A percentile compares a stretch with the other conserved stretches of the same genome.
Evolutionary conservation across 2,113 vertebrate species (phyloP).

Genomic region (Onychostoma macrolepis): DNA sequence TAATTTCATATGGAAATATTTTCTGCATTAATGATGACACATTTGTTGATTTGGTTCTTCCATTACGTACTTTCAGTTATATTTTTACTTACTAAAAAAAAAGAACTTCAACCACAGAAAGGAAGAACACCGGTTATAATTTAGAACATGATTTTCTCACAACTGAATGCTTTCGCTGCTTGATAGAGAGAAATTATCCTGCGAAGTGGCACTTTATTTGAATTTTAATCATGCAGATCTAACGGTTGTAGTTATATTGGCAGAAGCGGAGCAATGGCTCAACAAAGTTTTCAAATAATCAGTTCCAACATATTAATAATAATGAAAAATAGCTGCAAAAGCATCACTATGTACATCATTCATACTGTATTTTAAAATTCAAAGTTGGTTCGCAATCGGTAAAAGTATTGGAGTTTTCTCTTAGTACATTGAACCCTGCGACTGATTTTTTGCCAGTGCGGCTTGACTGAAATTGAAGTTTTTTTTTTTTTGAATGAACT

Average conservation of each 20-base stretch:
- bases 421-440: conserved; percentile 25
- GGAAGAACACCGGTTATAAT: too few species aligned
- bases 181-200: not conserved
- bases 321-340: not conserved
- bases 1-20: not conserved
- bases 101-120: too few species aligned
- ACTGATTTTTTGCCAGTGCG: not conserved
- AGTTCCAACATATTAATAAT: not conserved
- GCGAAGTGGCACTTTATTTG: not conserved
- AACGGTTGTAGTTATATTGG: not conserved
- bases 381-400: not conserved
- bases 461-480: not conserved
- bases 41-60: not conserved
- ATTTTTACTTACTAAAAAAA: too few species aligned
- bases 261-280: not conserved
- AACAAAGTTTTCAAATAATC: not conserved
- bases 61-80: not conserved
- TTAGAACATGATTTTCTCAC: not conserved
- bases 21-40: not conserved
- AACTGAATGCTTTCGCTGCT: not conserved
- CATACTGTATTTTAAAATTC: not conserved
- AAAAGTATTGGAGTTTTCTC: conserved; percentile 16
- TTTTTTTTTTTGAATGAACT: conserved; percentile 34
- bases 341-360: not conserved
- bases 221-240: not conserved